Evolutionary conservation across 2,797 vertebrate genomes (phyloP), one percentile per base, ranked within the genome.

Genomic region (Intellagama lesueurii): DNA sequence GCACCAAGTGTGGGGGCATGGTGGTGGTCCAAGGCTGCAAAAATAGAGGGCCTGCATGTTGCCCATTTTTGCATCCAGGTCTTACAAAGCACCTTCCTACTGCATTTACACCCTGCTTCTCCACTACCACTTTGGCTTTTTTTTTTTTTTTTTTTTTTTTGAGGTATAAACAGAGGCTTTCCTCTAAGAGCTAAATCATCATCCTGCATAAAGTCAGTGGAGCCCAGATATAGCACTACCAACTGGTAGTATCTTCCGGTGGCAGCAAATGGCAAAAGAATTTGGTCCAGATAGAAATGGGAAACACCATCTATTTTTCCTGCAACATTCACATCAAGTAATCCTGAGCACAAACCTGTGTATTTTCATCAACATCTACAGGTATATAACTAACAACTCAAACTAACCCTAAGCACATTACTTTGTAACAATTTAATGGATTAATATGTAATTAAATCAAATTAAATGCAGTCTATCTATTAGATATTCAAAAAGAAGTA

Each of bases 351-450:
- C 60, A 32, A 78, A 79, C 4, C n/a, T 28, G 9, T 49, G 70
- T 81, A 81, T 81, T 80, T 64, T 47, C 14, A 81, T 87, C 77
- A 80, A 56, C n/a, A 52, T 87, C 47, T 24, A 40, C n/a, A n/a
- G n/a, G n/a, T n/a, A n/a, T 66, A 40, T 56, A 87, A 87, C 24
- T 81, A 81, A 60, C 78, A 87, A 80, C 7, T 72, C 32, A 70
- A 70, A 8, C 22, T 76, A 66, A 49, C 5, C 77, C 52, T 44
- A 60, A 81, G 16, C 11, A 35, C 66, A 81, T 87, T 81, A 73
- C 6, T 73, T 81, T 14, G 73, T 30, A 44, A 87, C 32, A 84
- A 14, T 47, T 49, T 70, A 84, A 52, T 72, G 28, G 7, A 84
- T 52, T 44, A 26, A 35, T 49, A 66, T 30, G 17, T 72, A 81